A percentile compares a stretch with the other conserved stretches of the same genome.
Conservation (phyloP, 2,113 vertebrate genomes). For the Micronisus gabar region DNA sequence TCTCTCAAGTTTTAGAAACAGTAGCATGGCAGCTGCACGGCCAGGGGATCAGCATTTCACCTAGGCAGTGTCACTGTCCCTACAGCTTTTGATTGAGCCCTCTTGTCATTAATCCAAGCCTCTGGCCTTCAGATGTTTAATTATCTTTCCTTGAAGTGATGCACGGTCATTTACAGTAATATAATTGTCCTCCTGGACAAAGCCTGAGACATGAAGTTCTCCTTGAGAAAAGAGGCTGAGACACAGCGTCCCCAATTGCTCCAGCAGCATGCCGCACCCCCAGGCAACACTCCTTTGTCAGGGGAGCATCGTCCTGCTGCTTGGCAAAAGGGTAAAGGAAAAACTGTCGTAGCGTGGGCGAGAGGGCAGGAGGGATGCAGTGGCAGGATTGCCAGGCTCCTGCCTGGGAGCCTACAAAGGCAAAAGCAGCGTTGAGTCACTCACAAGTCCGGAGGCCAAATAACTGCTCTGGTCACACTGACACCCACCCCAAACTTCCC, state of each 20-base stretch:
- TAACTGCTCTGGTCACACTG: not conserved
- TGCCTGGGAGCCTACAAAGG: not conserved
- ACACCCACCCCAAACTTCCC: not conserved
- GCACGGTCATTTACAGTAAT: not conserved
- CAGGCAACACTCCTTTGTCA: not conserved
- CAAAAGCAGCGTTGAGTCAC: not conserved
- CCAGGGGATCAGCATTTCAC: not conserved
- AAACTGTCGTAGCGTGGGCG: not conserved
- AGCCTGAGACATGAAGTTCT: not conserved
- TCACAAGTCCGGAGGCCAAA: not conserved
- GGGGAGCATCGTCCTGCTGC: not conserved
- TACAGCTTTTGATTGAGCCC: not conserved
- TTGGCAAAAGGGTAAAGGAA: not conserved
- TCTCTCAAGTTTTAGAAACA: not conserved
- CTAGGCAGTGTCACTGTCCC: not conserved
- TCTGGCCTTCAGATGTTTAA: not conserved
- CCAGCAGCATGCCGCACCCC: not conserved
- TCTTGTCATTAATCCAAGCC: not conserved
- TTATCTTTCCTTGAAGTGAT: not conserved
- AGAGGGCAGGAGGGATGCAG: not conserved
- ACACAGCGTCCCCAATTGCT: not conserved
- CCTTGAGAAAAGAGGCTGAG: not conserved
- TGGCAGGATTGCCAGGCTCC: not conserved
- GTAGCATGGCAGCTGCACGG: not conserved
- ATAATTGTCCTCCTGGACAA: not conserved